Conservation (phyloP, 23 tunicate genomes). For the Oikopleura dioica region DNA sequence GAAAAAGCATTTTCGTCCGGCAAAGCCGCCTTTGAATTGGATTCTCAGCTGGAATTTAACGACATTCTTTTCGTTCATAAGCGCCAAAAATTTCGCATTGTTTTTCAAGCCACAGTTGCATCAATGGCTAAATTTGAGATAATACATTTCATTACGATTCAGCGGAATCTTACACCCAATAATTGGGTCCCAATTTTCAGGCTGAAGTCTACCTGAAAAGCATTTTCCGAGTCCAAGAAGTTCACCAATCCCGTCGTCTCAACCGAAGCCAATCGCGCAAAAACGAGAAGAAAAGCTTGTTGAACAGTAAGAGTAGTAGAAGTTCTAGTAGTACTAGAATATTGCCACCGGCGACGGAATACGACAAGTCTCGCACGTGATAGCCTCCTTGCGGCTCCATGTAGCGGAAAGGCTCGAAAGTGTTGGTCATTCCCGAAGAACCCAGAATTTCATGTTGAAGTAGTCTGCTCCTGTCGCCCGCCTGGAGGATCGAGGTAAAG, state of each 20-base stretch:
- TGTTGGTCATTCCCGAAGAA: conserved; percentile 89
- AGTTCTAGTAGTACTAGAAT: conserved; percentile 34
- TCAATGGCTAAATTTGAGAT: too few relatives aligned
- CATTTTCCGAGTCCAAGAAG: background rate
- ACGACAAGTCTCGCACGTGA: conserved; percentile 43
- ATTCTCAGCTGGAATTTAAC: conserved; percentile 7
- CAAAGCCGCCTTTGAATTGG: conserved; percentile 95
- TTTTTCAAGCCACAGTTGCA: conserved; percentile 7
- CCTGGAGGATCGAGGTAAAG: conserved; percentile 77
- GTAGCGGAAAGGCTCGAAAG: conserved; percentile 53
- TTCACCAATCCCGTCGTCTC: background rate
- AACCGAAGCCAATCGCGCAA: conserved; percentile 8
- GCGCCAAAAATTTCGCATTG: conserved; percentile 9
- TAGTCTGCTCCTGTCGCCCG: conserved; percentile 53
- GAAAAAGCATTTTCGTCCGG: conserved; percentile 26
- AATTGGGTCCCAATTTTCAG: too few relatives aligned
- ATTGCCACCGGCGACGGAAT: conserved; percentile 57
- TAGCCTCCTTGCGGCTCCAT: conserved; percentile 76
- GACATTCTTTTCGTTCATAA: background rate
- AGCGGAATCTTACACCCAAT: too few relatives aligned
- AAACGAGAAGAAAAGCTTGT: conserved; percentile 3
- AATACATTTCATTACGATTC: too few relatives aligned
- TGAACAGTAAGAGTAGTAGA: background rate
- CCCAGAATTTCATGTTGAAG: conserved; percentile 86
- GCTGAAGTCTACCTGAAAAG: too few relatives aligned